phyloP scores from a whole-genome alignment of 2,797 vertebrate species.

The Chelon auratus region DNA sequence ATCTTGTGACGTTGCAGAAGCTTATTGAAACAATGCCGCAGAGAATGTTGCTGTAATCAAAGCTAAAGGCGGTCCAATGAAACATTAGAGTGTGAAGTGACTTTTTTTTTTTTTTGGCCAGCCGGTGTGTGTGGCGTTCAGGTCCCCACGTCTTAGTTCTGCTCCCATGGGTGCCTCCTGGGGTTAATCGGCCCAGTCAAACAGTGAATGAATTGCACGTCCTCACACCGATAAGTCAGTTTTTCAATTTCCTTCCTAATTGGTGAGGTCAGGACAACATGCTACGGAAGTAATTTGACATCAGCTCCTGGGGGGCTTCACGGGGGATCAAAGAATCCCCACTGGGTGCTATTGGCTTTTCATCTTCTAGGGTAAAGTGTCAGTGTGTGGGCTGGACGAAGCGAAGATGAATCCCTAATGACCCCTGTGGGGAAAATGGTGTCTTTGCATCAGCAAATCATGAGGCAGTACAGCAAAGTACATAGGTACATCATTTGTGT shows the following conservation, averaged over 20 bases:
- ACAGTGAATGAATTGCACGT: slow-evolving; percentile 19
- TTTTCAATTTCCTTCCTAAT: slow-evolving; percentile 57
- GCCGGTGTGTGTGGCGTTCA: background rate
- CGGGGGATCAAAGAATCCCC: slow-evolving; percentile 38
- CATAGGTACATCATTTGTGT: background rate
- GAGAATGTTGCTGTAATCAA: no score
- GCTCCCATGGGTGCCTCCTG: slow-evolving; percentile 1
- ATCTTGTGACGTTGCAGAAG: no score
- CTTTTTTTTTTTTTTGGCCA: background rate
- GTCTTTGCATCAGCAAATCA: background rate
- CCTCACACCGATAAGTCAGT: slow-evolving; percentile 38
- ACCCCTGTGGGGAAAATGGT: background rate
- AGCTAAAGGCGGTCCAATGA: no score
- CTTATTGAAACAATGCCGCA: no score
- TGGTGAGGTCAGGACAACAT: slow-evolving; percentile 43
- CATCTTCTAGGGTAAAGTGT: slow-evolving; percentile 29
- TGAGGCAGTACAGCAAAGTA: background rate
- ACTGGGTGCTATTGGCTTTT: slow-evolving; percentile 30
- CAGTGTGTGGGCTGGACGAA: background rate
- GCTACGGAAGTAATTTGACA: slow-evolving; percentile 36
- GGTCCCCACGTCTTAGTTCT: background rate
- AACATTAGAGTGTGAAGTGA: background rate
- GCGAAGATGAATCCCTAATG: background rate
- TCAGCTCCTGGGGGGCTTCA: slow-evolving; percentile 24
- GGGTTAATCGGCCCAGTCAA: slow-evolving; percentile 41